Conservation (phyloP, 2,797 vertebrate genomes). For the Pseudomugil gertrudae region DNA sequence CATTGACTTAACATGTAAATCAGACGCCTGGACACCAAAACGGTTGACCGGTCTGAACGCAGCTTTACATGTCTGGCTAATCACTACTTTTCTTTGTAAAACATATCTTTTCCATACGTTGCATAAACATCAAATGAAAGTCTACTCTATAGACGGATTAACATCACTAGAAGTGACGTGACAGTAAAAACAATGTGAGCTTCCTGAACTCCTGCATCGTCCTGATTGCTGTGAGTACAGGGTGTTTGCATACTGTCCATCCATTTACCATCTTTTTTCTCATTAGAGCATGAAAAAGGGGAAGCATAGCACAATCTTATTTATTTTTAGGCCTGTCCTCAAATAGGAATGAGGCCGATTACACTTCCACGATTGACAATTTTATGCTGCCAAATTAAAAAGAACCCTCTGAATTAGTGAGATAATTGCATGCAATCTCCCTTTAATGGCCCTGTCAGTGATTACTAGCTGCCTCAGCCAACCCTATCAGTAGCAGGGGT, state of each 20-base stretch:
- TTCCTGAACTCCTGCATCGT: constrained; percentile 16
- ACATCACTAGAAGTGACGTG: constrained; percentile 21
- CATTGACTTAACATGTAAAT: too few species aligned
- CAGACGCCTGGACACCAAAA: too few species aligned
- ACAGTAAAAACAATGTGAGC: constrained; percentile 43
- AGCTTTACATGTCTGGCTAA: too few species aligned
- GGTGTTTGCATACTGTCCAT: constrained; percentile 1
- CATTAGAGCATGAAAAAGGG: constrained; percentile 23
- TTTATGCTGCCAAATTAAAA: constrained; percentile 93
- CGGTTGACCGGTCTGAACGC: too few species aligned
- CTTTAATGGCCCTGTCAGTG: constrained; percentile 86
- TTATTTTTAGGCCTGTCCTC: constrained; percentile 72
- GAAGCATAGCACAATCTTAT: constrained; percentile 46
- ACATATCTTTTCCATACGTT: too few species aligned
- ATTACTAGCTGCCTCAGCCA: constrained; percentile 83
- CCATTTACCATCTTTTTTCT: constrained; percentile 43
- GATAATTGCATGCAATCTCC: constrained; percentile 91
- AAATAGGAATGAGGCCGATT: constrained; percentile 74
- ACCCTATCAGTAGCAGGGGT: constrained; percentile 68
- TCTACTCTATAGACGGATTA: constrained; percentile 15
- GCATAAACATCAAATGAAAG: constrained; percentile 3
- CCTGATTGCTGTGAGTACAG: constrained; percentile 21
- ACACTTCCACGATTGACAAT: constrained; percentile 84
- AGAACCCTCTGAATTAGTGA: constrained; percentile 91
- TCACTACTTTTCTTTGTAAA: too few species aligned